These are phyloP conservation scores for Lethocerus indicus DNA, from an alignment of 1,140 invertebrate genomes.

Conservation along the genomic window DNA sequence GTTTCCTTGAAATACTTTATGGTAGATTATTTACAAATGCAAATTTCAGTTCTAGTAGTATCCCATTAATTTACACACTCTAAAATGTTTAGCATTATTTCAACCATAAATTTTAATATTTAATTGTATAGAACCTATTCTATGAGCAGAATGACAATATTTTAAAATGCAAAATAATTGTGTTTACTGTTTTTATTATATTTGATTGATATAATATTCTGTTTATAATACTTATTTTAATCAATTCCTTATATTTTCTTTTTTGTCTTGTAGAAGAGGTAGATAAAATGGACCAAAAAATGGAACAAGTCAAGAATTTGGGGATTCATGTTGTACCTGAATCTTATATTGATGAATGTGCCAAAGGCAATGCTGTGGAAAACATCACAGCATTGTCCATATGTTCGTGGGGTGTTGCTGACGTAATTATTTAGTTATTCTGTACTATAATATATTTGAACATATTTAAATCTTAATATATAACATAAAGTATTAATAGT, in stretches of 20 bases:
- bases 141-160: no score
- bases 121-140: neutral
- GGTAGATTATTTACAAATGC: neutral
- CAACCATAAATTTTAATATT: neutral
- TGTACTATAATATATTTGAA: no score
- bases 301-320: conserved; percentile 43
- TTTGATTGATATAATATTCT: conserved; percentile 7
- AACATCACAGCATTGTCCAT: conserved; percentile 28
- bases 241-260: no score
- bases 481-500: no score
- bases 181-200: neutral
- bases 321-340: conserved; percentile 65
- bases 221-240: no score
- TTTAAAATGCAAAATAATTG: no score
- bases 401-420: conserved; percentile 31
- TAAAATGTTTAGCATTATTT: neutral
- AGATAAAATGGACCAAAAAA: conserved; percentile 43
- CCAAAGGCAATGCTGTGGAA: conserved; percentile 22
- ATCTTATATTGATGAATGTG: conserved; percentile 48
- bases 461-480: no score
- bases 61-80: neutral
- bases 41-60: neutral
- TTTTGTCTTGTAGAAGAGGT: conserved; percentile 35
- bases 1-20: conserved; percentile 1
- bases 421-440: no score